phyloP scores from a whole-genome alignment of 2,113 vertebrate genomes.

The Rhinolophus ferrumequinum region DNA sequence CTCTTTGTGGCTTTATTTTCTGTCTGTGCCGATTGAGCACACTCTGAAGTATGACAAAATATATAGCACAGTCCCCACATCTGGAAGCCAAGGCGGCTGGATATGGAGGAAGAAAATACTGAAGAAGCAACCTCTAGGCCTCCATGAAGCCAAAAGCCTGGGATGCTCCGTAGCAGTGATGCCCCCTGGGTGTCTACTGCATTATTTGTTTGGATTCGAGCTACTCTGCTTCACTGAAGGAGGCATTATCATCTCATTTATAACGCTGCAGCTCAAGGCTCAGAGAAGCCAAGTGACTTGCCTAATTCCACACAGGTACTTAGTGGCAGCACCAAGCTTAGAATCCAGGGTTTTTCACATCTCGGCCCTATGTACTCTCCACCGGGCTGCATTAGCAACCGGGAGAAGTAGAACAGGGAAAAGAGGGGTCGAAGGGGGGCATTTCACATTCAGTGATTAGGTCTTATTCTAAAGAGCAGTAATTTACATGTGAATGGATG shows the following conservation, averaged over 20 bases:
- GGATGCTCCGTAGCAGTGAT: not conserved
- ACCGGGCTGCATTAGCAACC: no score
- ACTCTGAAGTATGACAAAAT: not conserved
- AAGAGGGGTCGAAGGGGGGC: fast-evolving
- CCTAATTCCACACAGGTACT: not conserved
- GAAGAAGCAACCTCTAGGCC: not conserved
- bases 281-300: not conserved
- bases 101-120: not conserved
- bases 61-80: not conserved
- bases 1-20: conserved; percentile 13
- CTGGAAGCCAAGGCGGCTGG: conserved; percentile 28
- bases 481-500: not conserved
- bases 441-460: not conserved
- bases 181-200: fast-evolving
- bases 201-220: not conserved
- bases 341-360: not conserved
- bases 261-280: not conserved
- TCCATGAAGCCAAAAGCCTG: not conserved
- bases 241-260: not conserved
- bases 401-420: not conserved
- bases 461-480: not conserved
- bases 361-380: not conserved
- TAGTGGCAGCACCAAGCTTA: not conserved
- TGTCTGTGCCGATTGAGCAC: not conserved
- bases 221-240: not conserved